Base-by-base conservation (phyloP, 1,140 invertebrate genomes). In the Drosophila subobscura region DNA sequence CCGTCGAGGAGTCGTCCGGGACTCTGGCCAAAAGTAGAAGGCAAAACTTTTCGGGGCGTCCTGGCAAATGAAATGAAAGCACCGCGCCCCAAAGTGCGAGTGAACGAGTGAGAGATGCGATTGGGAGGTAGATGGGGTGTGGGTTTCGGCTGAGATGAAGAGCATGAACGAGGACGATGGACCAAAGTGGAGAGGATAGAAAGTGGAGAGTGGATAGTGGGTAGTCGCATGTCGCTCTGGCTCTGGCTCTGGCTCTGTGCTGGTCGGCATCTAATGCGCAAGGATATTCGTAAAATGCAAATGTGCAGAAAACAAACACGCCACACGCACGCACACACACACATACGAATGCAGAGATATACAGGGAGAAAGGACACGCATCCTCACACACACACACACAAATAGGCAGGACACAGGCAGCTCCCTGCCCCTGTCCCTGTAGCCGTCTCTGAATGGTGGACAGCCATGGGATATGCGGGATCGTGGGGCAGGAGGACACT, bases 271-370 rank as follows among this genome's bases (percentile, higher is more conserved):
- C 86, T 90, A 90, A 90, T 90, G 83, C 86, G 88, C 89, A 90
- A 90, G 86, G 86, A 90, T 90, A 90, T 90, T 90, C 81, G 88
- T 90, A 88, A 90, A 90, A 90, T 90, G 86, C 88, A 90, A 90
- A 90, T 90, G 80, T 84, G 88, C 84, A 79, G 83, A 86, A 84
- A 77, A 81, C 78, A 84, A 72, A 72, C 71, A 89, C 65, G 66
- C 66, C 46, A 63, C 52, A 44, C 72, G 59, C 52, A 49, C 44
- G 56, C 27, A 45, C 23, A 40, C 47, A 64, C 49, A 37, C 53
- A 53, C 23, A 44, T 29, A 59, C 14, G n/a, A n/a, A n/a, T 52
- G 58, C 16, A 20, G 16, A 37, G 7, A 23, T 16, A 52, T 14
- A 49, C 51, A 6, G 45, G 10, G 10, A 49, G 14, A 23, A 23